Base-by-base conservation (phyloP, 1,140 invertebrate genomes). In the Tribolium castaneum region DNA sequence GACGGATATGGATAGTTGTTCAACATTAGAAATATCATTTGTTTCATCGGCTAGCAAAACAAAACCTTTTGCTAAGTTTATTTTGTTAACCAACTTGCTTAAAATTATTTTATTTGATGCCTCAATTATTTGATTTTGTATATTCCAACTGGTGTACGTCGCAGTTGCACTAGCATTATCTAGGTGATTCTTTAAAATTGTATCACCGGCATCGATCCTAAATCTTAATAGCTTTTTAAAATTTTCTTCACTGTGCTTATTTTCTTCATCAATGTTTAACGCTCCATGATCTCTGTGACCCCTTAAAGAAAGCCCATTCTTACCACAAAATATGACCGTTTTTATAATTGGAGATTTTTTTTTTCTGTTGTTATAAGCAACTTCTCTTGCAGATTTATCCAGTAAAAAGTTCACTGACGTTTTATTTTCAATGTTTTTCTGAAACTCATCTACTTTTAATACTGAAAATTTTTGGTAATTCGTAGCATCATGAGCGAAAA, bases 71-170 rank as follows among this genome's bases (percentile, higher is more conserved):
- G 19, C 66, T n/a, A 14, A 7, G 6, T 71, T 71, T 5, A 71
- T 19, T 35, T 71, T 39, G 9, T 34, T 13, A 3, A 71, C 66
- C 5, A 71, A 39, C 13, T 71, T 71, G 35, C 16, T 5, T 10
- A 12, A n/a, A 13, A 71, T 30, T 2, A 71, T 35, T 5, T 71
- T 2, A 19, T 71, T 45, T 10, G 12, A 71, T 39, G 35, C 13
- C 45, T 71, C 66, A 13, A 71, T 39, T 6, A 71, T 71, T 45
- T 50, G 34, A 22, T 45, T 72, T 75, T 62, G 52, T 13, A 73
- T 54, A 25, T 25, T 35, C 14, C 14, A 25, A 66, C 39, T 49
- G 50, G 74, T 76, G 59, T 72, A 25, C 0, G 70, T 51, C 34
- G 54, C 16, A 52, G 4, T 52, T 52, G n/a, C 14, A 4, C 10